These are phyloP conservation scores for Penaeus indicus DNA, from an alignment of 1,140 invertebrate species.

Conservation along the genomic window DNA sequence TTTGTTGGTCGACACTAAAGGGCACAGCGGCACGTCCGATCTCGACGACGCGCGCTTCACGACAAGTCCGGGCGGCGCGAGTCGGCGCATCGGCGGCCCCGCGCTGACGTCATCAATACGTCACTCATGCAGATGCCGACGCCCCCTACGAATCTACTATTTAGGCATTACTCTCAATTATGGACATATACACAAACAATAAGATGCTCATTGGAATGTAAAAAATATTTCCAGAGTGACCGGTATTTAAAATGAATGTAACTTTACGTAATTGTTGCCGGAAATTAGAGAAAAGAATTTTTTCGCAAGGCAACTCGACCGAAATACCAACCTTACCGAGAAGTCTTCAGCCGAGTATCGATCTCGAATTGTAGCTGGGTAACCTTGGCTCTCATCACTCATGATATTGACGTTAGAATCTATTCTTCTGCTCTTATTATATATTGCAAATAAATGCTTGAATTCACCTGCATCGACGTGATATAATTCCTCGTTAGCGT, in stretches of 20 bases:
- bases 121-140: slow-evolving; percentile 35
- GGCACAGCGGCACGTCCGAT: slow-evolving; percentile 48
- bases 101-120: slow-evolving; percentile 41
- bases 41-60: slow-evolving; percentile 51
- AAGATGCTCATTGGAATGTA: not conserved
- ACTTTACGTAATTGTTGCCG: too few relatives aligned
- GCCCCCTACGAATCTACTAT: not conserved
- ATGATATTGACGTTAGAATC: slow-evolving; percentile 19
- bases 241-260: not conserved
- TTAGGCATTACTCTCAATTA: too few relatives aligned
- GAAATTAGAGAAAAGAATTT: not conserved
- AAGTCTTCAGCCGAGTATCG: slow-evolving; percentile 41
- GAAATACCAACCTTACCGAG: slow-evolving; percentile 47
- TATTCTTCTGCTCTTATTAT: slow-evolving; percentile 11
- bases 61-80: slow-evolving; percentile 43
- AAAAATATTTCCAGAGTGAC: not conserved
- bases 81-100: slow-evolving; percentile 36
- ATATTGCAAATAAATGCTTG: not conserved
- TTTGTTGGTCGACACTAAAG: slow-evolving; percentile 48
- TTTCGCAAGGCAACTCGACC: slow-evolving; percentile 26
- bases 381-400: slow-evolving; percentile 50
- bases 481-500: not conserved
- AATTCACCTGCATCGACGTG: not conserved
- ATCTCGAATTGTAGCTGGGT: slow-evolving; percentile 50
- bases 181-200: too few relatives aligned